phyloP scores from a whole-genome alignment of 2,888 invertebrate genomes.

The Troides aeacus region DNA sequence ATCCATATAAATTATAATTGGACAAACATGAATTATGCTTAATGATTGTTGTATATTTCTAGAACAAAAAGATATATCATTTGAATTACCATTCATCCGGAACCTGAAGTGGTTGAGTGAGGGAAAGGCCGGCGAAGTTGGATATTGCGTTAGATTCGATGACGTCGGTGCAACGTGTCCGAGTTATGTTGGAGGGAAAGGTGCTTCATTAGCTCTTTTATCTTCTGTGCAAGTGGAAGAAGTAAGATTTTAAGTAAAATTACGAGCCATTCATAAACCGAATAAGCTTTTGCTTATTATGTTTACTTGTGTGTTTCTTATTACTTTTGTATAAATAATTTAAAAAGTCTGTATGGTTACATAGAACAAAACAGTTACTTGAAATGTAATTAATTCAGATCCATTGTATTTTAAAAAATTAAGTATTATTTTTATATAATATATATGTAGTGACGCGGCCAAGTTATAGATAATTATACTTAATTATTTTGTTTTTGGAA shows the following conservation, averaged over 20 bases:
- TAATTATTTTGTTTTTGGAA: not conserved
- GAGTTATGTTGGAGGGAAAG: constrained; percentile 87
- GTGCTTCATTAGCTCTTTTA: constrained; percentile 86
- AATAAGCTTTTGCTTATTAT: not conserved
- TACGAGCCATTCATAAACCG: not conserved
- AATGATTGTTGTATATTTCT: constrained; percentile 14
- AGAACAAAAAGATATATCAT: constrained; percentile 38
- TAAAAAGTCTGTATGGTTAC: no score
- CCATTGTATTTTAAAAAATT: no score
- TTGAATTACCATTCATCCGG: constrained; percentile 40
- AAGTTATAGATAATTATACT: not conserved
- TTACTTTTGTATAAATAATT: no score
- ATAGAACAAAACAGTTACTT: no score
- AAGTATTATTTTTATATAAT: no score
- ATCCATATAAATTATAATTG: no score
- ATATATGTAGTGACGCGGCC: no score
- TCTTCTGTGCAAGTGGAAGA: constrained; percentile 61
- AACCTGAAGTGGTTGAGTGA: constrained; percentile 52
- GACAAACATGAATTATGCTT: not conserved
- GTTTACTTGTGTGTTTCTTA: no score
- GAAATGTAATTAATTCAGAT: no score
- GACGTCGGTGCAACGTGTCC: constrained; percentile 75
- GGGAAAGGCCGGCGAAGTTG: constrained; percentile 46
- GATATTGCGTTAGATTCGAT: constrained; percentile 66
- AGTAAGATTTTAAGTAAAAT: constrained; percentile 38